phyloP scores from a whole-genome alignment of 1,140 invertebrate genomes.

The Drosophila lacertosa region DNA sequence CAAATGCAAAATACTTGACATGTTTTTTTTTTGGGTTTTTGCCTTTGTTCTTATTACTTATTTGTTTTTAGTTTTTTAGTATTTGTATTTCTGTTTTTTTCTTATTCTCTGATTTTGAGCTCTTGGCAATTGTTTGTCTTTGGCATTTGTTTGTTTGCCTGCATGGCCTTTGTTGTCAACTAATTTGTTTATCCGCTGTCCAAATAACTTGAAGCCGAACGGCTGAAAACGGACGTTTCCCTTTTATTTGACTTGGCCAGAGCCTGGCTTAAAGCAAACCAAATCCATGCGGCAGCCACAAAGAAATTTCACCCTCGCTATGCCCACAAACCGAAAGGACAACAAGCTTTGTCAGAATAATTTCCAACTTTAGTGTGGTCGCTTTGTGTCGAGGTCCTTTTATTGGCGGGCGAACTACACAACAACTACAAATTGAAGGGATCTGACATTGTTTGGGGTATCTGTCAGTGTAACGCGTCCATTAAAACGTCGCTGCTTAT shows the following conservation, averaged over 20 bases:
- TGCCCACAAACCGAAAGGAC: too few relatives aligned
- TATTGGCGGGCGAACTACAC: constrained; percentile 1
- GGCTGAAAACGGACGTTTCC: constrained; percentile 36
- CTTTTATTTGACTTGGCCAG: constrained; percentile 10
- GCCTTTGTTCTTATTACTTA: constrained; percentile 35
- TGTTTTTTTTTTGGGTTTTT: constrained; percentile 34
- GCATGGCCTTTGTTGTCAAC: constrained; percentile 52
- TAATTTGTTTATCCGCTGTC: constrained; percentile 72
- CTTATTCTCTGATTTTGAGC: constrained; percentile 26
- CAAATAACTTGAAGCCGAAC: constrained; percentile 56
- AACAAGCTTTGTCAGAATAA: constrained; percentile 1
- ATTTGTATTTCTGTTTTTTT: constrained; percentile 19
- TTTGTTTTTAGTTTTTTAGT: constrained; percentile 31
- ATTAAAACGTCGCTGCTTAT: constrained; percentile 70
- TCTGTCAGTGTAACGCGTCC: constrained; percentile 32
- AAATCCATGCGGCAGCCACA: constrained; percentile 6
- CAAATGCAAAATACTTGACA: constrained; percentile 45
- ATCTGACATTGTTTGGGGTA: too few relatives aligned
- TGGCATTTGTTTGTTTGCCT: constrained; percentile 62
- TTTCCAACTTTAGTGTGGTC: constrained; percentile 5
- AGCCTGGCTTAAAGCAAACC: neutral
- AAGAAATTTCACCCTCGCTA: neutral
- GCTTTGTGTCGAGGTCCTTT: constrained; percentile 3
- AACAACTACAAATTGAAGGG: constrained; percentile 2
- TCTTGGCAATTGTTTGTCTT: constrained; percentile 59